A percentile compares a stretch with the other conserved stretches of the same genome.
phyloP scores from a whole-genome alignment of 2,113 vertebrate genomes.

The Podarcis raffonei region DNA sequence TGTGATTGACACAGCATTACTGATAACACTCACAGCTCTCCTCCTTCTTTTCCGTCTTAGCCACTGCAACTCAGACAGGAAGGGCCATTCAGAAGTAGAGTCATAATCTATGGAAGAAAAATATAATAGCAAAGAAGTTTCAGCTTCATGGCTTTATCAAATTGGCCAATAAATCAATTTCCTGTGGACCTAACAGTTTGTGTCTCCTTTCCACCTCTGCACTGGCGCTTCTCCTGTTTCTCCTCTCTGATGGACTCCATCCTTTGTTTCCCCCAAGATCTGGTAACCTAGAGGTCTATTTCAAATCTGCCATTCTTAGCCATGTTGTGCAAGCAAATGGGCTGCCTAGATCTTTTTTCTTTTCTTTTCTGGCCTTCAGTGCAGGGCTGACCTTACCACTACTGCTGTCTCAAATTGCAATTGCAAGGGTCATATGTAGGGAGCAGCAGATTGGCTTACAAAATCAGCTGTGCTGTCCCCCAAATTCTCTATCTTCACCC shows the following conservation, averaged over 20 bases:
- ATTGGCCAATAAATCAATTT: neutral
- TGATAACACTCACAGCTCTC: slow-evolving; percentile 84
- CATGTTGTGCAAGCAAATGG: neutral
- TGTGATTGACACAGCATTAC: neutral
- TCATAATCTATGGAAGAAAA: slow-evolving; percentile 75
- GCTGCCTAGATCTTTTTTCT: neutral
- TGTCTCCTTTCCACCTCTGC: neutral
- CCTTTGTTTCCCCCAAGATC: too few relatives aligned
- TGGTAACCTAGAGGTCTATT: neutral
- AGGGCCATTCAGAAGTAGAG: slow-evolving; percentile 79
- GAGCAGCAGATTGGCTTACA: too few relatives aligned
- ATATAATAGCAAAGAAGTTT: slow-evolving; percentile 28
- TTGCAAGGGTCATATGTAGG: too few relatives aligned
- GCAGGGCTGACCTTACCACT: neutral
- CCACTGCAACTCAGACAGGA: slow-evolving; percentile 86
- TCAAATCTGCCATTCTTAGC: neutral
- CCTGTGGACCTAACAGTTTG: neutral
- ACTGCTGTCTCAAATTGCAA: too few relatives aligned
- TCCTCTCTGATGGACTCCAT: neutral
- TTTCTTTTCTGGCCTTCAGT: neutral
- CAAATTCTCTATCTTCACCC: too few relatives aligned
- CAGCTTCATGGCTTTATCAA: neutral
- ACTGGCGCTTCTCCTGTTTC: too few relatives aligned
- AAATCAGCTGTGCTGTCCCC: too few relatives aligned
- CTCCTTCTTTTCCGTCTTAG: slow-evolving; percentile 86